phyloP scores from a whole-genome alignment of 53 echinoderm and acorn worm genomes.

The Temnopleurus reevesii region DNA sequence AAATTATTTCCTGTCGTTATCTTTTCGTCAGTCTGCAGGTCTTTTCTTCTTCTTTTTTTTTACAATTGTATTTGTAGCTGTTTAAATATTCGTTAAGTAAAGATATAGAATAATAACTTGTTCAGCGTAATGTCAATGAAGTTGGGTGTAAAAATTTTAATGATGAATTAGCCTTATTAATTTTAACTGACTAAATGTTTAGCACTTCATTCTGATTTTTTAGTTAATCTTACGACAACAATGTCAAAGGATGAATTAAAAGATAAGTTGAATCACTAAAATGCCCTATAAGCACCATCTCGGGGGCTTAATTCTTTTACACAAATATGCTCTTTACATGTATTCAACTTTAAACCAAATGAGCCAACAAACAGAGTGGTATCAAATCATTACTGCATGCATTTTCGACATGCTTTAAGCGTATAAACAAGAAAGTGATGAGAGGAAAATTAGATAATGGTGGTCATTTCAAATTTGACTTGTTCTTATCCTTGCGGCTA shows the following conservation, averaged over 20 bases:
- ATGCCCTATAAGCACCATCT: background rate
- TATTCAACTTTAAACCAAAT: background rate
- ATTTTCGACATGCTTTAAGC: background rate
- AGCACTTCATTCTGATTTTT: no score
- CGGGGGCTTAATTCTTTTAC: background rate
- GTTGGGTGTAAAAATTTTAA: no score
- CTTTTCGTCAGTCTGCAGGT: no score
- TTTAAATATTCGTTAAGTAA: no score
- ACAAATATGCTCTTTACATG: background rate
- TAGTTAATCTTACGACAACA: no score
- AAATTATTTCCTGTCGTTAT: no score
- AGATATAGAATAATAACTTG: no score
- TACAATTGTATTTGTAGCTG: no score
- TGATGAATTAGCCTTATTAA: no score
- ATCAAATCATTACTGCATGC: background rate
- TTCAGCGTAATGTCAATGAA: no score
- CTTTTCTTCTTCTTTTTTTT: no score
- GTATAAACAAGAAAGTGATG: constrained; percentile 24
- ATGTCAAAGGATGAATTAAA: background rate
- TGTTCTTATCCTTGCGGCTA: background rate
- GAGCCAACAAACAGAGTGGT: background rate
- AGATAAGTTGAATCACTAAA: background rate
- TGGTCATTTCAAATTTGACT: constrained; percentile 8
- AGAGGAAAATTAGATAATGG: background rate
- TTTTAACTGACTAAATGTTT: no score